phyloP scores from a whole-genome alignment of 2,888 invertebrate species.

The Neria commutata region DNA sequence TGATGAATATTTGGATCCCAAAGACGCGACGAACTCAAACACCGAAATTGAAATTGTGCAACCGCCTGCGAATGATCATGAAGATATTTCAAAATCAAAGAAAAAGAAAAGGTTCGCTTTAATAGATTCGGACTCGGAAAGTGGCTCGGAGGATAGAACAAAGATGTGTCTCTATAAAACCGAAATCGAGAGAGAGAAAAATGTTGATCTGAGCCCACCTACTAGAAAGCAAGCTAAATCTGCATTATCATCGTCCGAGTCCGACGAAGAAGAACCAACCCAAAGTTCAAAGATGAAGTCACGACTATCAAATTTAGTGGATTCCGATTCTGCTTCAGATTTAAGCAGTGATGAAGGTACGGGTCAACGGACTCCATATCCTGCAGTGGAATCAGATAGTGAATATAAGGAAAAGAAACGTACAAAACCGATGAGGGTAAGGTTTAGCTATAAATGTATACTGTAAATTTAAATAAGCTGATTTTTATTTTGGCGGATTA shows the following conservation, averaged over 20 bases:
- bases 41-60: too few species aligned
- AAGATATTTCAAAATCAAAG: conserved; percentile 30
- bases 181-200: too few species aligned
- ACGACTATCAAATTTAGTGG: conserved; percentile 14
- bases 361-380: too few species aligned
- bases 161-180: too few species aligned
- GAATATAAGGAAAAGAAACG: conserved; percentile 12
- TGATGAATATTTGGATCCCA: too few species aligned
- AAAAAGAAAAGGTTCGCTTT: conserved; percentile 13
- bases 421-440: conserved; percentile 39
- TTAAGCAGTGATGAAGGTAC: too few species aligned
- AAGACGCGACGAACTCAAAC: too few species aligned
- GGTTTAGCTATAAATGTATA: conserved; percentile 1
- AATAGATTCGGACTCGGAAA: conserved; percentile 17
- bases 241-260: neutral
- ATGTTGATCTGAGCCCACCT: too few species aligned
- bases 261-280: neutral
- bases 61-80: neutral
- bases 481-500: conserved; percentile 41
- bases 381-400: neutral
- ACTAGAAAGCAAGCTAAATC: neutral
- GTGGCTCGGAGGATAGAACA: neutral
- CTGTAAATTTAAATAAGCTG: neutral
- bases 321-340: conserved; percentile 4
- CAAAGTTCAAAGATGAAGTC: neutral